Evolutionary conservation across 2,113 vertebrate genomes (phyloP), one percentile per base, ranked within the genome.

Genomic region (Thryonomys swinderianus): DNA sequence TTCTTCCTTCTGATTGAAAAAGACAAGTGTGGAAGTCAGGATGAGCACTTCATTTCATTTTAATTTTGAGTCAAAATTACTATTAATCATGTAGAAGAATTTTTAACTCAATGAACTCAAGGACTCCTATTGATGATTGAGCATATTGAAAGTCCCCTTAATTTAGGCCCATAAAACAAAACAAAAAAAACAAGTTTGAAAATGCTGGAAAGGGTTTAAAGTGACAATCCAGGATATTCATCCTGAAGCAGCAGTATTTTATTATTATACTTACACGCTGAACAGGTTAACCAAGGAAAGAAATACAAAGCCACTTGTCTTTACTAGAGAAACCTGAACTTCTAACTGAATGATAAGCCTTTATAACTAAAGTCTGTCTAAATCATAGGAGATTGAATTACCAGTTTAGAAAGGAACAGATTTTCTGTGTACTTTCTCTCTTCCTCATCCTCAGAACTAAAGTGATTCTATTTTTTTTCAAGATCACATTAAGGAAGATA

Each of bases 321-420:
- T 61, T 76, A n/a, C 25, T 81, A 62, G 71, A 88, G 79, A 95
- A 91, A 78, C 82, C 23, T 67, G 90, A 84, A 53, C 84, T 88
- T 92, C 83, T 6, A 91, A 9, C 59, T 85, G 66, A 62, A 45
- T 23, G 34, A n/a, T 85, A 78, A 66, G 20, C 27, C 51, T 67
- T 85, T 78, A 18, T 85, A 86, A 88, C 78, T 90, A n/a, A 57
- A 76, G 10, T 88, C 21, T 30, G 78, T 86, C 87, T 82, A 87
- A 94, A 6, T 81, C 90, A 86, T 96, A 88, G 69, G 67, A 48
- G 85, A 79, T 83, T 93, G 23, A 81, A 42, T 91, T 87, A 92
- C 55, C 40, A 82, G 34, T 57, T 27, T 27, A 86, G 73, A 32
- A 25, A 90, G 34, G 53, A 66, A 92, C 84, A 42, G 21, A 11